Base-by-base conservation (phyloP, 2,113 vertebrate species). In the Neopipo cinnamomea region DNA sequence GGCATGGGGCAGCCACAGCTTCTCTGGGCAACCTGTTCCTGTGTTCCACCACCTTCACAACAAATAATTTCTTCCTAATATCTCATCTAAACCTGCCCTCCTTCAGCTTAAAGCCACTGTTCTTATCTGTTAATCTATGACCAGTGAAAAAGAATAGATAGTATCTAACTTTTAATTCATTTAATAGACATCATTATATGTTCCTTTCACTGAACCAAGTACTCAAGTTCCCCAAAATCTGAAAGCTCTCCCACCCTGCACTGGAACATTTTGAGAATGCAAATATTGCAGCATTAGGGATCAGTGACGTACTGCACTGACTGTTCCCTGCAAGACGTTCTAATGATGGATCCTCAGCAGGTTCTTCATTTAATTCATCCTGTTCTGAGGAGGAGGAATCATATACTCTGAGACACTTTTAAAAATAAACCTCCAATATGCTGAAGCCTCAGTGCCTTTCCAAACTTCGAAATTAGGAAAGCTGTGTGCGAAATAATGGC, bases 351-450 rank as follows among this genome's bases (percentile, higher is more conserved):
- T 83, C 50, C 35, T 42, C 59, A 77, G 58, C 28, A 85, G 21
- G 17, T 80, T 88, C 33, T 77, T 73, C 39, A 31, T 94, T 88
- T 71, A 96, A 93, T 94, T 90, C 71, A 83, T 89, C 55, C 63
- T 73, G 37, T 88, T 90, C 82, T 85, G 90, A 95, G 90, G 24
- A 88, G 78, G 75, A 96, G 78, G 82, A 96, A 85, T 74, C 59
- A 41, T 47, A 73, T 23, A 82, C 30, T 91, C 39, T 56, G 30
- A 91, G 18, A 67, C 35, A 78, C 37, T 93, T 93, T 88, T 77
- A 93, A 94, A 96, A 95, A 94, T 92, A 83, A 76, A 78, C 35
- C 77, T 75, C 61, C 68, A 95, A 65, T 68, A 77, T 85, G 61
- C 65, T 50, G 19, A 84, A 93, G 53, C 18, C 24, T 83, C 27